Evolutionary conservation across 2,113 vertebrate species (phyloP).

Genomic region (Arenaria interpres): DNA sequence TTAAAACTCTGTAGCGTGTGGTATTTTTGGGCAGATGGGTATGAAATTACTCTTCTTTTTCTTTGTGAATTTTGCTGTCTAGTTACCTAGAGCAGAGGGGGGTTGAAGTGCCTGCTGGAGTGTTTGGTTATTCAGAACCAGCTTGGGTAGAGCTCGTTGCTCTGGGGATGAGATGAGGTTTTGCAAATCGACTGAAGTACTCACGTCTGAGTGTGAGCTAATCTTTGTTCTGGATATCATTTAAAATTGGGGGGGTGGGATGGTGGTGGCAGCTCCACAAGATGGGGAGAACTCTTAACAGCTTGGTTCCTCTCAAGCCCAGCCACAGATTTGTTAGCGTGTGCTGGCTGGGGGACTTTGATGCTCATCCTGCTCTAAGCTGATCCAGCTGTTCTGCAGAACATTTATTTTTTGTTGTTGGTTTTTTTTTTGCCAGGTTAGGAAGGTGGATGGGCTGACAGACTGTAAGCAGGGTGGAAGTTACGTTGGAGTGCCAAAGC

Average conservation of each 20-base stretch:
- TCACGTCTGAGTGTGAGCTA: background rate
- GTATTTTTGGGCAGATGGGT: background rate
- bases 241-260: background rate
- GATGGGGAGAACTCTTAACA: background rate
- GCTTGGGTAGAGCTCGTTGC: background rate
- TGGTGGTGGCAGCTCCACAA: background rate
- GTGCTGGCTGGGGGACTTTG: background rate
- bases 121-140: background rate
- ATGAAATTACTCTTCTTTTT: background rate
- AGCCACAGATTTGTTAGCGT: accelerated
- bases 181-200: background rate
- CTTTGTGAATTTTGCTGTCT: background rate
- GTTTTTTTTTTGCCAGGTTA: background rate
- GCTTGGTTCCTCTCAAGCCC: background rate
- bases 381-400: background rate
- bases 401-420: background rate
- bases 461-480: background rate
- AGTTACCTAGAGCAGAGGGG: background rate
- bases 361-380: background rate
- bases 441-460: background rate
- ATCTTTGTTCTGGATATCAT: background rate
- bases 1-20: background rate
- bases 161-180: background rate
- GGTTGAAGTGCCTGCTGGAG: background rate
- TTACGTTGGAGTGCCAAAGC: background rate